These are phyloP conservation scores for Bimastos eiseni DNA, from an alignment of 2,888 invertebrate genomes.

Conservation along the genomic window DNA sequence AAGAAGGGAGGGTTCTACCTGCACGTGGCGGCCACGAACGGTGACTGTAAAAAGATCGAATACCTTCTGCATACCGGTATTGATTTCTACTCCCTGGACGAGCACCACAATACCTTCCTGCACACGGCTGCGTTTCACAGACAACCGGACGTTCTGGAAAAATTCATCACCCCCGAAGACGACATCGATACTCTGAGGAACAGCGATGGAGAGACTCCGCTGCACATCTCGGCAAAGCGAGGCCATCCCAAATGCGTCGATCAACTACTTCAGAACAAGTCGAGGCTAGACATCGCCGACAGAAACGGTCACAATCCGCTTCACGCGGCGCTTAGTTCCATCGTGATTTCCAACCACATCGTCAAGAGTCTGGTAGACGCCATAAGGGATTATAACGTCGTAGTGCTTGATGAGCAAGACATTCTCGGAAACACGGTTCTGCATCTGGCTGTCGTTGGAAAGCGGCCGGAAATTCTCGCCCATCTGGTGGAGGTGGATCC, in stretches of 20 bases:
- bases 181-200: slow-evolving; percentile 35
- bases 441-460: slow-evolving; percentile 34
- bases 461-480: slow-evolving; percentile 31
- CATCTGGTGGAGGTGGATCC: slow-evolving; percentile 31
- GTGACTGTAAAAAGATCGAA: slow-evolving; percentile 35
- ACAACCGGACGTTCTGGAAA: slow-evolving; percentile 23
- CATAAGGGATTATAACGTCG: slow-evolving; percentile 21
- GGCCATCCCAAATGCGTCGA: slow-evolving; percentile 33
- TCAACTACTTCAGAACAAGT: slow-evolving; percentile 27
- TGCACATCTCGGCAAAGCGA: slow-evolving; percentile 34
- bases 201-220: slow-evolving; percentile 35
- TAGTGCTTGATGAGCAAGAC: slow-evolving; percentile 33
- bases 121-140: slow-evolving; percentile 36
- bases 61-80: slow-evolving; percentile 29
- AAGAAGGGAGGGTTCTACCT: slow-evolving; percentile 33
- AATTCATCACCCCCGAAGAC: slow-evolving; percentile 34
- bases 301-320: slow-evolving; percentile 28
- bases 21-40: slow-evolving; percentile 36
- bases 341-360: background rate
- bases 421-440: slow-evolving; percentile 36
- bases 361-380: slow-evolving; percentile 8
- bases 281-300: slow-evolving; percentile 32
- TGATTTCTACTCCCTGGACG: slow-evolving; percentile 24
- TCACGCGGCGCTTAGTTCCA: slow-evolving; percentile 33
- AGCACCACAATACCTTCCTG: slow-evolving; percentile 34